phyloP scores from a whole-genome alignment of 2,888 invertebrate genomes.

The Aspidiotus rigidus region DNA sequence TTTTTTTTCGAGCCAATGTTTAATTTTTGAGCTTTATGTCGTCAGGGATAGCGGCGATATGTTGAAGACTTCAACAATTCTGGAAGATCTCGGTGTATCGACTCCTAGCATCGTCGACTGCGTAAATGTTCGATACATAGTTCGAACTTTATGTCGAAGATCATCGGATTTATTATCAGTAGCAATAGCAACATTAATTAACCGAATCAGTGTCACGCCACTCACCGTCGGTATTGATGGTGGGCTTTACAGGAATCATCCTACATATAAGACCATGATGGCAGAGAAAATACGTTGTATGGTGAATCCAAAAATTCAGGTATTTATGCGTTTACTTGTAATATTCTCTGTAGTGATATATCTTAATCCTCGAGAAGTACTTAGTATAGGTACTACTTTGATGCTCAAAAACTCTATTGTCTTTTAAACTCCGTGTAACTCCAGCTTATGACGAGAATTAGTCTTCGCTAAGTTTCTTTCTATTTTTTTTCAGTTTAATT shows the following conservation, averaged over 20 bases:
- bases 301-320: conserved; percentile 63
- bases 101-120: conserved; percentile 84
- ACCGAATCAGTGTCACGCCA: conserved; percentile 76
- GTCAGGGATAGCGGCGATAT: conserved; percentile 63
- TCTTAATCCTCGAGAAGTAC: no score
- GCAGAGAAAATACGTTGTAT: conserved; percentile 73
- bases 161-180: conserved; percentile 90
- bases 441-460: background rate
- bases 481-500: conserved; percentile 60
- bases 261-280: conserved; percentile 92
- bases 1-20: no score
- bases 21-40: no score
- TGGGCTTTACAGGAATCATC: conserved; percentile 74
- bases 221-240: conserved; percentile 58
- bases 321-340: conserved; percentile 42
- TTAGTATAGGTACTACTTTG: no score
- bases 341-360: background rate
- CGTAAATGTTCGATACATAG: conserved; percentile 81
- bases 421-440: background rate
- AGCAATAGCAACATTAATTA: conserved; percentile 77
- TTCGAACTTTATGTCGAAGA: conserved; percentile 80
- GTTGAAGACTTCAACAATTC: conserved; percentile 66
- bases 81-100: conserved; percentile 77
- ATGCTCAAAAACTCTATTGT: no score
- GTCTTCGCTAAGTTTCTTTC: background rate